Conservation (phyloP, 2,797 vertebrate species). For the Rhinella marina region DNA sequence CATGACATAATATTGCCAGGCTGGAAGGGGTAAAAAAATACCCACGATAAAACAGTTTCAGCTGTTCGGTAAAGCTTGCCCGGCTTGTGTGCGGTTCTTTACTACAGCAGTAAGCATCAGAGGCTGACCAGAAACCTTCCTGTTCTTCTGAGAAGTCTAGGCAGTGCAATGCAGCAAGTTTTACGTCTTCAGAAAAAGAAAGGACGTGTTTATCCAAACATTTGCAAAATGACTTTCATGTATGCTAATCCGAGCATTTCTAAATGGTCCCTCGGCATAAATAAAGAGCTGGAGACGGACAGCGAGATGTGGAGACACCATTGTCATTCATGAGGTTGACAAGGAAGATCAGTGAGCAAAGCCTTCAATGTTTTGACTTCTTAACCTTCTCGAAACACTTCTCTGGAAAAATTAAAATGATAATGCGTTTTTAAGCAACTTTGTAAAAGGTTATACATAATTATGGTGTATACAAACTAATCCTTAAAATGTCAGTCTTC, state of each 20-base stretch:
- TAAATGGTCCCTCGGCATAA: constrained; percentile 30
- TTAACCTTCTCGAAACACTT: constrained; percentile 30
- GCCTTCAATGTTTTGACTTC: constrained; percentile 44
- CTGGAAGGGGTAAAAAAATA: not conserved
- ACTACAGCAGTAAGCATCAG: not conserved
- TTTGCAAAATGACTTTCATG: constrained; percentile 25
- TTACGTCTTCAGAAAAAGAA: not conserved
- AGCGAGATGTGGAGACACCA: constrained; percentile 6
- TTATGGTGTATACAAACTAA: constrained; percentile 32
- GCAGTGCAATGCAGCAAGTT: not conserved
- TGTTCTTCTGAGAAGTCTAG: too few species aligned
- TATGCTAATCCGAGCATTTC: constrained; percentile 48
- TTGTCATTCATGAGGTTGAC: constrained; percentile 45
- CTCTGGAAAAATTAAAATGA: constrained; percentile 20
- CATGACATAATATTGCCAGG: too few species aligned
- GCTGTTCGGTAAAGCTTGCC: not conserved
- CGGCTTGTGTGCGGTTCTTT: not conserved
- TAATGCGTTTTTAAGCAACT: constrained; percentile 38
- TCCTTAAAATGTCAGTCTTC: not conserved
- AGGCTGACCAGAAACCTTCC: not conserved
- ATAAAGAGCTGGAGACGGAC: constrained; percentile 28
- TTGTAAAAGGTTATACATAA: constrained; percentile 52
- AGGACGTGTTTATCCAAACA: constrained; percentile 35
- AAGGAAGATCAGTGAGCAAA: constrained; percentile 11
- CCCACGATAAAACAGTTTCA: too few species aligned